Percentiles rank a stretch among this genome's conserved stretches.
phyloP scores from a whole-genome alignment of 2,113 vertebrate species.

The Tetrao urogallus region DNA sequence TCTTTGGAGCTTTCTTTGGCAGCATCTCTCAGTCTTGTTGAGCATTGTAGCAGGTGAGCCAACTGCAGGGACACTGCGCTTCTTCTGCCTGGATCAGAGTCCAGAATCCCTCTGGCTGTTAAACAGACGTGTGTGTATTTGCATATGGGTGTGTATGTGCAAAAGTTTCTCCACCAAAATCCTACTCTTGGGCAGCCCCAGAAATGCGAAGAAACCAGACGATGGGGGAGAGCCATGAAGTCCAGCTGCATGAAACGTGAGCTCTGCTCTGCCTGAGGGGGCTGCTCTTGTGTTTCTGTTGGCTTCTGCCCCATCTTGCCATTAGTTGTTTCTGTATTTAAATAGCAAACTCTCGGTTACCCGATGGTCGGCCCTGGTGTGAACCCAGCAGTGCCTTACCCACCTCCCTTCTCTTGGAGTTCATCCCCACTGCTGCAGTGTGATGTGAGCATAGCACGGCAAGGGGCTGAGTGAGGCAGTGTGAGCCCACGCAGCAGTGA shows the following conservation, averaged over 20 bases:
- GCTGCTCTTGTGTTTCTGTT: background rate
- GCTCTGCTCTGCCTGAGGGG: accelerated
- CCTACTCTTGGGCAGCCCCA: background rate
- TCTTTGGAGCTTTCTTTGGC: background rate
- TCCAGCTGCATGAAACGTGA: accelerated
- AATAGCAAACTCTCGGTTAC: background rate
- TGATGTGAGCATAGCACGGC: background rate
- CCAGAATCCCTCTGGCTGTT: background rate
- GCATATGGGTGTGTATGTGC: background rate
- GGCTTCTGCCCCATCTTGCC: background rate
- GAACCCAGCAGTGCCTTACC: background rate
- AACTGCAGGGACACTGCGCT: background rate
- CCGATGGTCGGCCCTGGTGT: background rate
- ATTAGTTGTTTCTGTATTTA: background rate
- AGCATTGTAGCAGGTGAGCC: background rate
- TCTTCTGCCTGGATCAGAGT: conserved; percentile 18
- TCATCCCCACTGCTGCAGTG: background rate
- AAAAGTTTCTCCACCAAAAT: background rate
- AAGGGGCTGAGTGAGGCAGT: accelerated
- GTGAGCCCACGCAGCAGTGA: background rate
- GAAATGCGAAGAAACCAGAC: background rate
- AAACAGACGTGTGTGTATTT: accelerated
- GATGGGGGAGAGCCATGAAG: background rate
- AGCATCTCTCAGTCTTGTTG: background rate
- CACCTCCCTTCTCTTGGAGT: background rate